Conservation (phyloP, 2,797 vertebrate species). For the Ctenopoma kingsleyae region DNA sequence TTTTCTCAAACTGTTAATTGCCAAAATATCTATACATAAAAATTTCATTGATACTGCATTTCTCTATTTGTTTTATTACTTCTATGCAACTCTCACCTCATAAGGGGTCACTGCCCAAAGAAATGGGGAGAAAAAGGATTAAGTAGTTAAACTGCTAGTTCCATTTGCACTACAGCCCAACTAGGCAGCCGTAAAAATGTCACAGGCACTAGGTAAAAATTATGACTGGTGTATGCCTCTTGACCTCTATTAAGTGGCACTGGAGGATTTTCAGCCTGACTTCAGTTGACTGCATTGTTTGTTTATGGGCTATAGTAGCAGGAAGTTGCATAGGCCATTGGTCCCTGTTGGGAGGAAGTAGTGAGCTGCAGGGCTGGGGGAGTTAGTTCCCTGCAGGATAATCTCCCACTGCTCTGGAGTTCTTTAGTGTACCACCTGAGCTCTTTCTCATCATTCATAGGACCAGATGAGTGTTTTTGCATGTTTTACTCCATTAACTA, state of each 20-base stretch:
- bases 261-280: conserved; percentile 78
- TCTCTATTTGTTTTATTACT: conserved; percentile 17
- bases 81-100: conserved; percentile 10
- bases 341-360: conserved; percentile 72
- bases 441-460: conserved; percentile 61
- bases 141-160: conserved; percentile 67
- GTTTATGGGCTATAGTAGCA: conserved; percentile 73
- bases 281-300: conserved; percentile 80
- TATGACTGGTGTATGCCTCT: conserved; percentile 71
- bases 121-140: conserved; percentile 43
- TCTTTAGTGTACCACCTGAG: conserved; percentile 55
- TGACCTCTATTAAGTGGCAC: conserved; percentile 77
- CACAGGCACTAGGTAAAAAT: conserved; percentile 67
- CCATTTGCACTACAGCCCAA: conserved; percentile 61
- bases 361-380: conserved; percentile 36
- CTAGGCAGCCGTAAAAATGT: conserved; percentile 70
- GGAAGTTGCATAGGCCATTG: conserved; percentile 73
- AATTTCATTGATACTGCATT: conserved; percentile 24
- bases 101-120: conserved; percentile 14
- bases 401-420: conserved; percentile 50
- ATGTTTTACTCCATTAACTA: conserved; percentile 37
- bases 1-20: conserved; percentile 29
- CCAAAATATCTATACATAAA: conserved; percentile 15
- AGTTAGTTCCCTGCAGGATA: conserved; percentile 54
- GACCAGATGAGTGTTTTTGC: conserved; percentile 38